Conservation (phyloP, 2,797 vertebrate genomes). For the Sebastes oblongus region DNA sequence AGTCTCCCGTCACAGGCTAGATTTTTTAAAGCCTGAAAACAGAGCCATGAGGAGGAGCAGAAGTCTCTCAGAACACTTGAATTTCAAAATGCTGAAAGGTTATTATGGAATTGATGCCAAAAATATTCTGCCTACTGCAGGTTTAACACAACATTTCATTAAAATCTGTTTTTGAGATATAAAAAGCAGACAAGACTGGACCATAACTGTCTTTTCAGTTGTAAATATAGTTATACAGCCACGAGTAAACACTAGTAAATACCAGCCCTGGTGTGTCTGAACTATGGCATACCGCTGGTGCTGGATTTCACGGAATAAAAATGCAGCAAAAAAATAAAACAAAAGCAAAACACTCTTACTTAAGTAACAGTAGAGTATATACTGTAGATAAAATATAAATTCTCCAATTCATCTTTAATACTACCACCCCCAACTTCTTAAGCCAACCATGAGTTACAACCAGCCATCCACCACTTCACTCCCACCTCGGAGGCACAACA, state of each 20-base stretch:
- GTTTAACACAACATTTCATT: background rate
- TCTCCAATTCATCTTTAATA: background rate
- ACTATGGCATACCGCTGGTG: background rate
- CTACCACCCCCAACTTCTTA: background rate
- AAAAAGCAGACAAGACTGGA: background rate
- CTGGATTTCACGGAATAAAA: background rate
- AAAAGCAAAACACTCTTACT: background rate
- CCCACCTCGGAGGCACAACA: slow-evolving; percentile 5
- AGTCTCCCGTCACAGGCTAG: too few relatives aligned
- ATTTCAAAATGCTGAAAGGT: too few relatives aligned
- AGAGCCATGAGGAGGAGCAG: too few relatives aligned
- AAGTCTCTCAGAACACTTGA: too few relatives aligned
- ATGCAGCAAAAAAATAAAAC: background rate
- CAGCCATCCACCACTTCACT: background rate
- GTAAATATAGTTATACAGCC: background rate
- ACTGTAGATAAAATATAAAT: slow-evolving; percentile 12
- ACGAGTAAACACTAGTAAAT: background rate
- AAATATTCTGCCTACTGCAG: too few relatives aligned
- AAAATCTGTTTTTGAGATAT: background rate
- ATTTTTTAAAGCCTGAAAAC: too few relatives aligned
- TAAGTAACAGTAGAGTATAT: background rate
- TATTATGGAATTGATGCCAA: too few relatives aligned
- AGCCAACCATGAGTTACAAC: slow-evolving; percentile 1
- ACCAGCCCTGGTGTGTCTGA: background rate
- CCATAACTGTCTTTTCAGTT: background rate